A percentile compares a stretch with the other conserved stretches of the same genome.
Conservation (phyloP, 2,888 invertebrate species). For the Gari tellinella region DNA sequence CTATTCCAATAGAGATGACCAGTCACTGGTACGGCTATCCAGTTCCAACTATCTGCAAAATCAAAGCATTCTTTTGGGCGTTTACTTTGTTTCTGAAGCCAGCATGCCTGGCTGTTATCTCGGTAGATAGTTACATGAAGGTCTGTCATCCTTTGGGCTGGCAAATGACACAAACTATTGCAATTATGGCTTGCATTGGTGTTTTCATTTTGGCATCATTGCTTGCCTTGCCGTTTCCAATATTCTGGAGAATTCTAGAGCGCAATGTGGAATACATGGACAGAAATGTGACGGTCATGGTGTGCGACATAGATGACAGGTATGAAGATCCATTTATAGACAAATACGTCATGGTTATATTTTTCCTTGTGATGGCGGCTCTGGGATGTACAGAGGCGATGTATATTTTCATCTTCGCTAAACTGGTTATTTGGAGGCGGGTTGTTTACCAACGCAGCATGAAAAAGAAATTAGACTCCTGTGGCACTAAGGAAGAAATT, state of each 20-base stretch:
- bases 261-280: neutral
- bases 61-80: conserved; percentile 38
- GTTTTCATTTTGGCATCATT: conserved; percentile 2
- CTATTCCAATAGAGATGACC: conserved; percentile 35
- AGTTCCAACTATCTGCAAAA: conserved; percentile 8
- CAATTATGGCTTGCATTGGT: conserved; percentile 1
- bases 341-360: neutral
- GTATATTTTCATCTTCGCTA: conserved; percentile 14
- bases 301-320: conserved; percentile 29
- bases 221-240: conserved; percentile 11
- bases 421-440: neutral
- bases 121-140: conserved; percentile 34
- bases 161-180: conserved; percentile 23
- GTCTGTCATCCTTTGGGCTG: conserved; percentile 28
- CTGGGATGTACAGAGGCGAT: no score
- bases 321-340: conserved; percentile 6
- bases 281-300: neutral
- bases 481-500: no score
- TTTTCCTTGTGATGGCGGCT: conserved; percentile 1
- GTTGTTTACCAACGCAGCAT: no score
- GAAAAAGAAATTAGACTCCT: no score
- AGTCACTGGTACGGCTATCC: conserved; percentile 46
- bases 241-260: conserved; percentile 18
- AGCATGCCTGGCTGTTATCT: conserved; percentile 26
- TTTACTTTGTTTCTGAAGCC: conserved; percentile 28